Base-by-base conservation (phyloP, 2,113 vertebrate species). In the Polyodon spathula region DNA sequence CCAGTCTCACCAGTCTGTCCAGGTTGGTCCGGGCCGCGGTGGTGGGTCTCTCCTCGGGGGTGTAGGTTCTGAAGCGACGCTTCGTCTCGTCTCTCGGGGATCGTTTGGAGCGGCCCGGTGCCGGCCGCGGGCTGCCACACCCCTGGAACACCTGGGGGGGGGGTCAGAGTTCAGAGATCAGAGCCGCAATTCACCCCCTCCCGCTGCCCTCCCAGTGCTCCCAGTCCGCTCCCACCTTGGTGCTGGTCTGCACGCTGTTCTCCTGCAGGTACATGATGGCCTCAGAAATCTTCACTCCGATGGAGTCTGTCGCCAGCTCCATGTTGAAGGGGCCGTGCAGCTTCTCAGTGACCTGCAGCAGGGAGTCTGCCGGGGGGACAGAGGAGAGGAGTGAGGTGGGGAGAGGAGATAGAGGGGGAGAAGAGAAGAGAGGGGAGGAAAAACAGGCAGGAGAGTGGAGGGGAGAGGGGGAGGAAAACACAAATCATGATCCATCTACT, bases 241-340 rank as follows among this genome's bases (percentile, higher is more conserved):
- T 80, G 27, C 90, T 92, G 65, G 90, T 84, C 70, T 78, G 80
- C 39, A 89, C 73, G 15, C 87, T 90, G 76, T 90, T 90, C 64
- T 94, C 91, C 74, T 94, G 92, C 77, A 93, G 84, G 72, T 88
- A 77, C 91, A 91, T 91, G 66, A 93, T 84, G 38, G 83, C 92
- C 66, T 93, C 92, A 0, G 91, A 92, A 69, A 93, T 89, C 76
- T 90, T 93, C 59, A 92, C 82, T 4, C 88, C 85, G 46, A 94
- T 86, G 37, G 89, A 89, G 63, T 92, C 89, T 0, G 84, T 78
- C 4, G 89, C 90, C 44, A 91, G 74, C 74, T 93, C 92, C 62
- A 93, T 83, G 71, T 91, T 91, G 76, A 93, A 93, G 1, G 91
- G 85, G 1, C 91, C 91, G 59, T 88, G 81, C 60, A 93, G 65